Percentiles rank a stretch among this genome's conserved stretches.
Conservation (phyloP, 2,888 invertebrate genomes). For the Strigamia transsilvanica region DNA sequence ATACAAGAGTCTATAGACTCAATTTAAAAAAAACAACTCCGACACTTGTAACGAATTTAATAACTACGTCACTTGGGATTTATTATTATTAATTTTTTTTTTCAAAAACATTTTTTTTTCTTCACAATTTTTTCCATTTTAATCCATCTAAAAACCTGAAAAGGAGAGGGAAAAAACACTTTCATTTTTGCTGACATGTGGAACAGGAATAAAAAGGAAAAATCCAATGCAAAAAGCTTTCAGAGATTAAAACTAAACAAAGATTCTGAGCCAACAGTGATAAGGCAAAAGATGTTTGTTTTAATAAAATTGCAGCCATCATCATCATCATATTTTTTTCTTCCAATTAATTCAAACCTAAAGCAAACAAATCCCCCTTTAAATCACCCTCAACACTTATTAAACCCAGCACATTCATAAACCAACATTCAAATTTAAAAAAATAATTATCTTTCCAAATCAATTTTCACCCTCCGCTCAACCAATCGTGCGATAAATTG, state of each 20-base stretch:
- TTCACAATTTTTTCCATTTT: background rate
- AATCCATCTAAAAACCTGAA: background rate
- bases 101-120: too few species aligned
- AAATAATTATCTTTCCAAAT: too few species aligned
- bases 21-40: too few species aligned
- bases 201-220: background rate
- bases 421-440: background rate
- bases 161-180: background rate
- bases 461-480: too few species aligned
- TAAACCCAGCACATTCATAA: background rate
- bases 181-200: background rate
- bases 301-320: constrained; percentile 21
- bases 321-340: constrained; percentile 14
- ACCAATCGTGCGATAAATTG: too few species aligned
- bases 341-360: constrained; percentile 15
- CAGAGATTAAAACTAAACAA: constrained; percentile 10
- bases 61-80: too few species aligned
- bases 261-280: constrained; percentile 30
- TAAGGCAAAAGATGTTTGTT: constrained; percentile 26
- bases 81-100: too few species aligned
- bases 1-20: too few species aligned
- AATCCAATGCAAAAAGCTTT: background rate
- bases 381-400: constrained; percentile 7
- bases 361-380: background rate
- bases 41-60: too few species aligned